Evolutionary conservation across 2,797 vertebrate species (phyloP).

Genomic region (Limosa lapponica): DNA sequence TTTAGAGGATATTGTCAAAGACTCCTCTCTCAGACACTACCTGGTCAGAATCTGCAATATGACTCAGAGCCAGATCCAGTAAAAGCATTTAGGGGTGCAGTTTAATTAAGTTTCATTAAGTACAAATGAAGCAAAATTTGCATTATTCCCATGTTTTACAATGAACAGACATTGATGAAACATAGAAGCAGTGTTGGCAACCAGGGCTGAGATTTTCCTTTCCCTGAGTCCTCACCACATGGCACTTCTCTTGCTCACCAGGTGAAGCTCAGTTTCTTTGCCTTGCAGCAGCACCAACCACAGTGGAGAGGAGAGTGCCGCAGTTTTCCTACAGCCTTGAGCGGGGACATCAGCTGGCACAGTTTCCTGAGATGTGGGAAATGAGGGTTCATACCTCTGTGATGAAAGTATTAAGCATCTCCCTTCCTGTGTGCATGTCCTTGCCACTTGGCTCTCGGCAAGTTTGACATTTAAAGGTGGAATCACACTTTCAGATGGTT

Average conservation of each 20-base stretch:
- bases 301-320: neutral
- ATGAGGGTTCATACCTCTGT: neutral
- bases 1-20: slow-evolving; percentile 11
- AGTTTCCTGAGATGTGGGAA: neutral
- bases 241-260: neutral
- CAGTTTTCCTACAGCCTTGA: neutral
- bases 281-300: neutral
- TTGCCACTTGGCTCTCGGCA: neutral
- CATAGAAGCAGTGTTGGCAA: neutral
- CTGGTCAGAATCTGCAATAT: neutral
- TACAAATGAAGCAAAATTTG: neutral
- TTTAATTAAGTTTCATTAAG: neutral
- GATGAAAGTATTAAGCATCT: neutral
- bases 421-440: neutral
- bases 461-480: neutral
- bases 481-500: neutral
- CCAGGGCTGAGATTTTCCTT: neutral
- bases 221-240: fast-evolving
- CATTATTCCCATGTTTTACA: neutral
- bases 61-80: neutral
- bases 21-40: neutral
- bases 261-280: fast-evolving
- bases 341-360: neutral
- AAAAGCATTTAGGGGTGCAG: neutral
- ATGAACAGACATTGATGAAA: neutral